Percentiles rank a stretch among this genome's conserved stretches.
Evolutionary conservation across 1,140 invertebrate species (phyloP).

Genomic region (Eciton burchellii): DNA sequence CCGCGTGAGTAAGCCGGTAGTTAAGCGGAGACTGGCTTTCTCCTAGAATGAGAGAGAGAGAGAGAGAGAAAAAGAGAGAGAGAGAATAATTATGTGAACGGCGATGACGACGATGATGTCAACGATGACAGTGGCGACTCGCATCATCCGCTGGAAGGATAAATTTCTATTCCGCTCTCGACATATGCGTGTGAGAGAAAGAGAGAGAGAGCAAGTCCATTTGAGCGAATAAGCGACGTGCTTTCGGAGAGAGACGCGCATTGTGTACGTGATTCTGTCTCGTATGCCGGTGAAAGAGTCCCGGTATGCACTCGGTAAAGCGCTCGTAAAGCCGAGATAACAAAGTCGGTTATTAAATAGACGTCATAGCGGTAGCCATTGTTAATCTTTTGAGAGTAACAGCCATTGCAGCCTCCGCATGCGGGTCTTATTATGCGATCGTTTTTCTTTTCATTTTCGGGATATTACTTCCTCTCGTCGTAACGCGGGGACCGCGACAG

Average conservation of each 20-base stretch:
- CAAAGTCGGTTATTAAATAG: slow-evolving; percentile 58
- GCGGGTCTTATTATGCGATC: slow-evolving; percentile 6
- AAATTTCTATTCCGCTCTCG: not conserved
- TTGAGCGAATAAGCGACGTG: slow-evolving; percentile 24
- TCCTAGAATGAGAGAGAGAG: too few species aligned
- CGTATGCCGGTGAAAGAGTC: slow-evolving; percentile 40
- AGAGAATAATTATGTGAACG: slow-evolving; percentile 60
- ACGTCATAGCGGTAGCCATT: slow-evolving; percentile 53
- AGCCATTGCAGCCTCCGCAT: slow-evolving; percentile 1
- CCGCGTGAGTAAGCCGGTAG: not conserved
- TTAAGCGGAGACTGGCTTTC: not conserved
- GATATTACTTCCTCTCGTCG: slow-evolving; percentile 11
- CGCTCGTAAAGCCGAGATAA: slow-evolving; percentile 45
- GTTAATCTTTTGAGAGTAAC: slow-evolving; percentile 57
- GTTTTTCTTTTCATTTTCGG: slow-evolving; percentile 4
- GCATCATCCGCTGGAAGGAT: not conserved
- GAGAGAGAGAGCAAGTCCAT: slow-evolving; percentile 26
- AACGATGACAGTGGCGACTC: not conserved
- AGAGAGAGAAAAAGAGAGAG: too few species aligned
- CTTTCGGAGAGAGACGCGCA: slow-evolving; percentile 19
- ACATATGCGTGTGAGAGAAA: slow-evolving; percentile 33
- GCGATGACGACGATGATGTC: slow-evolving; percentile 5
- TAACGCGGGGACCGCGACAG: slow-evolving; percentile 9
- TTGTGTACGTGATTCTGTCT: slow-evolving; percentile 47
- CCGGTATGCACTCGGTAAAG: not conserved